Evolutionary conservation across 2,888 invertebrate genomes (phyloP), one percentile per base, ranked within the genome.

Genomic region (Deroplatys truncata): DNA sequence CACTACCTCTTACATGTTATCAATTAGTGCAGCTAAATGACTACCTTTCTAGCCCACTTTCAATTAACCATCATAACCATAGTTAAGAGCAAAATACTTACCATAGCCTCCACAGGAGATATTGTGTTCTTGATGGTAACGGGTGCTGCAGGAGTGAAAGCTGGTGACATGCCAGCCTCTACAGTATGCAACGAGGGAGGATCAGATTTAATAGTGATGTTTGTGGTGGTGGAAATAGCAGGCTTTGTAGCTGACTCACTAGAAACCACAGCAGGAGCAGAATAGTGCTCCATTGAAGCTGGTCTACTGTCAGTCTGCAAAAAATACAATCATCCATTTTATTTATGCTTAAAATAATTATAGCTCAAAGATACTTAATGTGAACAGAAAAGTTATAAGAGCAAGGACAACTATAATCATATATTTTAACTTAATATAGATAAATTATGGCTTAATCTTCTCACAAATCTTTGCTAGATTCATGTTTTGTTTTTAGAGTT

Each of bases 221-320:
- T 85, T 25, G 88, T 83, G 2, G 90, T 83, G 20, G 85, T 88
- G 4, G 88, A 88, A 2, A 88, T 88, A 16, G 87, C 72, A 28
- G 90, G 90, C 83, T 88, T 88, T 20, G 82, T 90, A 20, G 88
- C 85, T 84, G 88, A 84, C 15, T 84, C 87, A n/a, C 56, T 87
- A 9, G 86, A 82, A 8, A 89, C 86, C n/a, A 72, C 86, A 13
- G 88, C 88, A 83, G 90, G 88, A 28, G 90, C 84, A n/a, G 90
- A 86, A 43, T 89, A 89, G 72, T 90, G 90, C 56, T 90, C 90
- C 90, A 90, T 89, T 16, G 90, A 88, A 28, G 89, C 28, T 20
- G 90, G 90, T 25, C 90, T 89, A 56, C 89, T 89, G 35, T 90
- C 90, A 15, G 89, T 87, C 90, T 90, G 82, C 82, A 86, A 43